Conservation (phyloP, 2,113 vertebrate species). For the Leptobrachium leishanense region DNA sequence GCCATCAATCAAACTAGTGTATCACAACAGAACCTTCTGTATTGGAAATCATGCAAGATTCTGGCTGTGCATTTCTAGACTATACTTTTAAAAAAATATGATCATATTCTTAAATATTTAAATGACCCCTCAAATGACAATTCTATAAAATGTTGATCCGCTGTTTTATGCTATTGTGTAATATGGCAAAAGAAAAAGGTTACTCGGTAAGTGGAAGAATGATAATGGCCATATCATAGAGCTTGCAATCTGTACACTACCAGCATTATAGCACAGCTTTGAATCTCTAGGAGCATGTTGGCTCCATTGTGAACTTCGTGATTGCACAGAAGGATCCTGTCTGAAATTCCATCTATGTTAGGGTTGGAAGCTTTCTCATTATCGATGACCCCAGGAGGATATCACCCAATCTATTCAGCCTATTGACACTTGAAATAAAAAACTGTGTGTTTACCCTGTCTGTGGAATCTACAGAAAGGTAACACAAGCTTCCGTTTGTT, state of each 20-base stretch:
- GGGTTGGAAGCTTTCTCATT: conserved; percentile 47
- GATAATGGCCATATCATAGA: conserved; percentile 3
- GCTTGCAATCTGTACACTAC: conserved; percentile 18
- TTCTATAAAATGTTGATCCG: no score
- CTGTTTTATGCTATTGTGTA: no score
- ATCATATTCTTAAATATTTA: no score
- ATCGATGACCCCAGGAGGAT: conserved; percentile 29
- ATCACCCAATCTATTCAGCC: conserved; percentile 39
- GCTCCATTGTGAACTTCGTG: conserved; percentile 36
- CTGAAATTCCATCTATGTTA: conserved; percentile 47
- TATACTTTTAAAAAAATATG: no score
- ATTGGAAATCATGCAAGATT: no score
- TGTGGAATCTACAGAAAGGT: conserved; percentile 29
- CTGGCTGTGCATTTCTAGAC: no score
- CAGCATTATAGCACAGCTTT: background rate
- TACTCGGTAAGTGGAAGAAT: background rate
- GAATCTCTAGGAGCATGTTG: background rate
- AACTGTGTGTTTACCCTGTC: conserved; percentile 26
- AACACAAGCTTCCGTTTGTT: conserved; percentile 25
- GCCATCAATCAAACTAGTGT: no score
- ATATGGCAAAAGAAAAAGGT: no score
- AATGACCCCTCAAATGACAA: no score
- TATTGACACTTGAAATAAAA: conserved; percentile 45
- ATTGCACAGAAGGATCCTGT: conserved; percentile 9
- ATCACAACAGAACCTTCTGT: no score